A percentile compares a stretch with the other conserved stretches of the same genome.
Evolutionary conservation across 2,888 invertebrate species (phyloP).

Genomic region (Drosophila nigricruria): DNA sequence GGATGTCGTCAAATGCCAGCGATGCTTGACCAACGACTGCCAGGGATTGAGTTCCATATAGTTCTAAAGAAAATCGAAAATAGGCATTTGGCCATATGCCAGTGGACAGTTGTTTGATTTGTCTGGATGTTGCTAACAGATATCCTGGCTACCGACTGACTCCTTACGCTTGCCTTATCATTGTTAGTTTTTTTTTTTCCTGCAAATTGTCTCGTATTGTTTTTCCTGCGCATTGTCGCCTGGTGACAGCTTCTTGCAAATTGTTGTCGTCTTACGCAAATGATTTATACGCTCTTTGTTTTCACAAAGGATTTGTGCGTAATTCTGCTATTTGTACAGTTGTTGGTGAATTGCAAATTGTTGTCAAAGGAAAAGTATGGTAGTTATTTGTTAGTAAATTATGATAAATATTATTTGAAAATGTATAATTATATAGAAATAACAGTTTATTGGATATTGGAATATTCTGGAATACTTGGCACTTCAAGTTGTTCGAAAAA

Average conservation of each 20-base stretch:
- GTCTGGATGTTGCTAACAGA: slow-evolving; percentile 32
- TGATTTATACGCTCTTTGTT: slow-evolving; percentile 51
- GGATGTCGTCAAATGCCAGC: slow-evolving; percentile 32
- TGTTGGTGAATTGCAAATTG: slow-evolving; percentile 34
- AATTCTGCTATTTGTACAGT: slow-evolving; percentile 54
- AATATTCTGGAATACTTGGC: neutral
- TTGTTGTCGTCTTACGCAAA: slow-evolving; percentile 55
- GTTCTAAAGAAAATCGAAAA: slow-evolving; percentile 59
- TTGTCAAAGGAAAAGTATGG: slow-evolving; percentile 12
- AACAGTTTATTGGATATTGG: neutral
- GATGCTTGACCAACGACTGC: slow-evolving; percentile 65
- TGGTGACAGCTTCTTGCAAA: slow-evolving; percentile 57
- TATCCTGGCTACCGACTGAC: slow-evolving; percentile 61
- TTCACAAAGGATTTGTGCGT: slow-evolving; percentile 40
- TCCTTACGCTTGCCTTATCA: slow-evolving; percentile 50
- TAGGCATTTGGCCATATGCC: slow-evolving; percentile 68
- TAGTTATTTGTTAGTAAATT: neutral
- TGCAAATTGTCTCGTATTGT: slow-evolving; percentile 40
- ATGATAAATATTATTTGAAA: neutral
- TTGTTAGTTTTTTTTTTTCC: slow-evolving; percentile 68
- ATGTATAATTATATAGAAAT: neutral
- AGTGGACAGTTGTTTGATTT: slow-evolving; percentile 69
- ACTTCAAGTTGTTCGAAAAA: neutral
- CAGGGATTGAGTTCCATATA: slow-evolving; percentile 48
- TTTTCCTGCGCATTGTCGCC: slow-evolving; percentile 39